A percentile compares a stretch with the other conserved stretches of the same genome.
phyloP scores from a whole-genome alignment of 2,888 invertebrate genomes.

The Ctenicera cuprea region DNA sequence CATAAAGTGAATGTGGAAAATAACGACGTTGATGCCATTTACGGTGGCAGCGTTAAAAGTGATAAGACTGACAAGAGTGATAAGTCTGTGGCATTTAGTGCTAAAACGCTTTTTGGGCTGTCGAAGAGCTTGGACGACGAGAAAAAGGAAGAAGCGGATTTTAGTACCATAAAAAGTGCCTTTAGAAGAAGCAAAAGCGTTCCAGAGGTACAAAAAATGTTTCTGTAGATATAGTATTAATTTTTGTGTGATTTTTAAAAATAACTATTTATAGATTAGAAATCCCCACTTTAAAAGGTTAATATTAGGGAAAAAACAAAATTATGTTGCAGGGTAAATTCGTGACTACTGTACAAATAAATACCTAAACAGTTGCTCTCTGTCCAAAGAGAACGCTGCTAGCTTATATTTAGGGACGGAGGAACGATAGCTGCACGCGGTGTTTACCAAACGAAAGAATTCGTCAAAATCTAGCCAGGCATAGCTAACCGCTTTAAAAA shows the following conservation, averaged over 20 bases:
- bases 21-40: slow-evolving; percentile 39
- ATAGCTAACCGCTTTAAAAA: no score
- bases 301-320: no score
- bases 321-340: no score
- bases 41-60: slow-evolving; percentile 44
- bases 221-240: neutral
- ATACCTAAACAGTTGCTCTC: no score
- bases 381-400: no score
- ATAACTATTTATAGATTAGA: no score
- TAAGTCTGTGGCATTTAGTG: slow-evolving; percentile 33
- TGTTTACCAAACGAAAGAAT: no score
- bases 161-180: slow-evolving; percentile 65
- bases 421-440: no score
- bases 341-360: no score
- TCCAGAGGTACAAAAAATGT: slow-evolving; percentile 60
- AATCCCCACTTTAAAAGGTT: no score
- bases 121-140: slow-evolving; percentile 51
- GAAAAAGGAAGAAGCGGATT: slow-evolving; percentile 64
- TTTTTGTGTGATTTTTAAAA: neutral
- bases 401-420: no score
- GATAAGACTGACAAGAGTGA: slow-evolving; percentile 52
- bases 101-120: slow-evolving; percentile 34
- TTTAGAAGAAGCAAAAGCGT: slow-evolving; percentile 64
- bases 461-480: no score
- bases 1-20: slow-evolving; percentile 62